Evolutionary conservation across 2,113 vertebrate genomes (phyloP).

Genomic region (Hydrolagus affinis): DNA sequence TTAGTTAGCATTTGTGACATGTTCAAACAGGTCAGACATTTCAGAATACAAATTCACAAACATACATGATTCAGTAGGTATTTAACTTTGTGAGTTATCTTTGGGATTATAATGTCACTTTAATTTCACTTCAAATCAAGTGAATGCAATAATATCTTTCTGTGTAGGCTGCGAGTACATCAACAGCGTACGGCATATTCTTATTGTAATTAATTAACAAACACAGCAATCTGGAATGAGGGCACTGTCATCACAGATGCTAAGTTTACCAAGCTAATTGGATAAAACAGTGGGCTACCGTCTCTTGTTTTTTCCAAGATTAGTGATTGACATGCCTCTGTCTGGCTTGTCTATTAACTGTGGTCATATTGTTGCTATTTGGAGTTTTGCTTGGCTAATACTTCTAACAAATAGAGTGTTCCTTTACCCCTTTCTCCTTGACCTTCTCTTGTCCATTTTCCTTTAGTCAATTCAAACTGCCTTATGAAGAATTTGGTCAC

Average conservation of each 20-base stretch:
- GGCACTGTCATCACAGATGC: slow-evolving; percentile 70
- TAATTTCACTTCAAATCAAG: background rate
- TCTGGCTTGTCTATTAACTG: slow-evolving; percentile 99
- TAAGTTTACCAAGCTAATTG: slow-evolving; percentile 79
- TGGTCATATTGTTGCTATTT: slow-evolving; percentile 97
- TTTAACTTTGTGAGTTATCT: too few species aligned
- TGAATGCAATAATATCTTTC: background rate
- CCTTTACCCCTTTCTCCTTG: slow-evolving; percentile 96
- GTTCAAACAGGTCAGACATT: background rate
- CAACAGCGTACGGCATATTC: background rate
- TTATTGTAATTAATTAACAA: slow-evolving; percentile 31
- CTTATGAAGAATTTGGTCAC: slow-evolving; percentile 75
- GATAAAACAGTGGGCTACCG: slow-evolving; percentile 64
- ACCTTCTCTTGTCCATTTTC: slow-evolving; percentile 98
- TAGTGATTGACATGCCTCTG: slow-evolving; percentile 98
- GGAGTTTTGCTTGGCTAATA: slow-evolving; percentile 98
- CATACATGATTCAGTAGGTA: too few species aligned
- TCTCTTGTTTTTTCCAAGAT: slow-evolving; percentile 74
- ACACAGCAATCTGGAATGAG: slow-evolving; percentile 41
- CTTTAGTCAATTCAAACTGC: slow-evolving; percentile 96
- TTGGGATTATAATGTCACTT: too few species aligned
- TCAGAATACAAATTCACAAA: too few species aligned
- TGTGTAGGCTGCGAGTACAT: background rate
- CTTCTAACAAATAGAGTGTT: slow-evolving; percentile 97
- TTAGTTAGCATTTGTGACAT: background rate